Percentiles rank a stretch among this genome's conserved stretches.
phyloP scores from a whole-genome alignment of 2,113 vertebrate genomes.

The Heliornis fulica region DNA sequence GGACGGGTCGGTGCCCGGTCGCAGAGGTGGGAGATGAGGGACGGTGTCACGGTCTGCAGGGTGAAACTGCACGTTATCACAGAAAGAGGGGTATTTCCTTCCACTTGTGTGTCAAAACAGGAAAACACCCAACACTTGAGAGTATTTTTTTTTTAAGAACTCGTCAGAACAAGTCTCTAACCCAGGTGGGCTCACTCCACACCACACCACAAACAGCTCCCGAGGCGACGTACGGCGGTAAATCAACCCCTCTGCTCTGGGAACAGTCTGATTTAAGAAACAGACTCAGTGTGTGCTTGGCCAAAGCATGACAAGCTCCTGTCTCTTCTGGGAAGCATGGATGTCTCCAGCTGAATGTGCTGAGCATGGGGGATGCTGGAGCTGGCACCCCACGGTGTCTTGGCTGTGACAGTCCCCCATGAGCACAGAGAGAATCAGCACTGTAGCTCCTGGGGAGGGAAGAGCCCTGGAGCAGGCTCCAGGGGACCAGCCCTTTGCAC shows the following conservation, averaged over 20 bases:
- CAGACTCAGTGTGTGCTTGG: rapidly evolving
- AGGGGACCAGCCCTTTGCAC: background rate
- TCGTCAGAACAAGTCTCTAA: background rate
- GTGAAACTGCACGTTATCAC: background rate
- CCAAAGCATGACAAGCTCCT: background rate
- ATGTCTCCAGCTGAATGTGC: rapidly evolving
- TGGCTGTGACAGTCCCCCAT: rapidly evolving
- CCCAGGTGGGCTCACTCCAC: background rate
- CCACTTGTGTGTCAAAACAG: background rate
- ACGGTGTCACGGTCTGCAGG: rapidly evolving
- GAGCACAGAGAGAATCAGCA: background rate
- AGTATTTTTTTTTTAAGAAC: background rate
- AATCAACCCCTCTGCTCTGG: no score
- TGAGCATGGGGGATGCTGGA: background rate
- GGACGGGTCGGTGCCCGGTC: background rate
- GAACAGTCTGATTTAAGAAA: background rate
- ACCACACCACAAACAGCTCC: background rate
- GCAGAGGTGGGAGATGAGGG: no score
- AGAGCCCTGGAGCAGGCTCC: rapidly evolving
- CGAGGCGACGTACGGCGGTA: background rate
- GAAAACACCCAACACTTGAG: background rate
- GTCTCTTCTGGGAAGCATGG: background rate
- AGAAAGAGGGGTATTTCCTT: background rate
- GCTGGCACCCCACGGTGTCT: background rate
- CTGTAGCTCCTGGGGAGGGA: background rate